Evolutionary conservation across 1,140 invertebrate species (phyloP).

Genomic region (Drosophila guanche): DNA sequence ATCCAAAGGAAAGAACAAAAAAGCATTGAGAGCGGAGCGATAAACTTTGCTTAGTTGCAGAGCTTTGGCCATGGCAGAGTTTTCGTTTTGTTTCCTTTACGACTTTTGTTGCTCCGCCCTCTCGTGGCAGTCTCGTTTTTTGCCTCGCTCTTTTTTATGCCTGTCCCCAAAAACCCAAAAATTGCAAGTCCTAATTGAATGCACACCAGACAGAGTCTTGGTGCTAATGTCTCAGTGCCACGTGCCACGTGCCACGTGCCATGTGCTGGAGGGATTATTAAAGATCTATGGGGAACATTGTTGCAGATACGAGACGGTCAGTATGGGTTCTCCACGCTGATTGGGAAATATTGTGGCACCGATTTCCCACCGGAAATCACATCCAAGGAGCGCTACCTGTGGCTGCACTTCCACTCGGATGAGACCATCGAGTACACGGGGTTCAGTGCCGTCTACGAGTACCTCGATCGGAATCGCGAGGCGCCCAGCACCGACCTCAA

Average conservation of each 20-base stretch:
- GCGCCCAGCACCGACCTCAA: constrained; percentile 78
- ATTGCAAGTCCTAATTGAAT: constrained; percentile 74
- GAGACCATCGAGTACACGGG: constrained; percentile 92
- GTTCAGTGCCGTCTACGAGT: constrained; percentile 91
- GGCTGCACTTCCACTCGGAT: constrained; percentile 93
- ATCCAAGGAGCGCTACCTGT: constrained; percentile 90
- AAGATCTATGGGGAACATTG: neutral
- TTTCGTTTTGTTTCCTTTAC: constrained; percentile 56
- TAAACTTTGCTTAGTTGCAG: constrained; percentile 47
- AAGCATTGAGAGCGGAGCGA: constrained; percentile 1
- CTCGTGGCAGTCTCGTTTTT: constrained; percentile 16
- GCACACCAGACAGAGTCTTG: constrained; percentile 13
- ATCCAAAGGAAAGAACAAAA: neutral
- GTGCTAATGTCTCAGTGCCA: no score
- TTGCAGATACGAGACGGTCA: constrained; percentile 88
- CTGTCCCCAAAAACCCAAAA: constrained; percentile 15
- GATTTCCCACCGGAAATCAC: constrained; percentile 91
- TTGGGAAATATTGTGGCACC: constrained; percentile 90
- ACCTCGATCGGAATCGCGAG: constrained; percentile 85
- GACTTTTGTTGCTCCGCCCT: constrained; percentile 11
- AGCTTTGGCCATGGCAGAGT: constrained; percentile 41
- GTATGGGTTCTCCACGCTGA: constrained; percentile 90
- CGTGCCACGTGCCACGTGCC: no score
- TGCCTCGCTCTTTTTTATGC: neutral
- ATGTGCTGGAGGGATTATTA: neutral